Conservation (phyloP, 2,888 invertebrate species). For the Lepeophtheirus nordmannii region DNA sequence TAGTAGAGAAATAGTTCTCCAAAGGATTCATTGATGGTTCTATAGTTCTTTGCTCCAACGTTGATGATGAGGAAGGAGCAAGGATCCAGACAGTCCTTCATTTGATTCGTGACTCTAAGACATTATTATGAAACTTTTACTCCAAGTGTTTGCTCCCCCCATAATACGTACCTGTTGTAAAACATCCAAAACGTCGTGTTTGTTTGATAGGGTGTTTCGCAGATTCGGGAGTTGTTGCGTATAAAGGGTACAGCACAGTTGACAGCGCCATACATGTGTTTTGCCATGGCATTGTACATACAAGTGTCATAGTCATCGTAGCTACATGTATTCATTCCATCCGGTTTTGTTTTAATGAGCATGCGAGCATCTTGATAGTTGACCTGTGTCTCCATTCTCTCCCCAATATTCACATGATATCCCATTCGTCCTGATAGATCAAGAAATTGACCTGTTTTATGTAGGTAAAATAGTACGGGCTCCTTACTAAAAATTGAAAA, state of each 20-base stretch:
- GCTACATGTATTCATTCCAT: constrained; percentile 7
- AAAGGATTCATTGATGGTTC: neutral
- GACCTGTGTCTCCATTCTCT: neutral
- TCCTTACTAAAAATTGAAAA: neutral
- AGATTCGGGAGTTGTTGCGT: neutral
- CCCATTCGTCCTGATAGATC: constrained; percentile 15
- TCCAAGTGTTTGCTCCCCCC: too few relatives aligned
- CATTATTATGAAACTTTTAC: too few relatives aligned
- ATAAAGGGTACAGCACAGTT: constrained; percentile 6
- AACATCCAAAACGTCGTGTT: neutral
- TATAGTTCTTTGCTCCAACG: constrained; percentile 13
- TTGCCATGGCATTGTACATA: constrained; percentile 10
- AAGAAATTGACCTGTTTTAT: constrained; percentile 3
- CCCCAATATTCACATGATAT: neutral
- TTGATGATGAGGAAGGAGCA: constrained; percentile 13
- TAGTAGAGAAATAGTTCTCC: constrained; percentile 7
- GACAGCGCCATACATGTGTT: neutral
- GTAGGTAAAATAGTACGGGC: neutral
- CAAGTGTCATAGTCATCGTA: neutral
- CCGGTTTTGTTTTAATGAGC: constrained; percentile 1
- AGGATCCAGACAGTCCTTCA: constrained; percentile 15
- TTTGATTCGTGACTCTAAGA: constrained; percentile 19
- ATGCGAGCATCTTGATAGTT: constrained; percentile 17
- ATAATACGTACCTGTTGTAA: neutral
- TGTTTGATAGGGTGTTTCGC: neutral